Evolutionary conservation across 2,888 invertebrate genomes (phyloP), one percentile per base, ranked within the genome.

Genomic region (Drosophila rellima): DNA sequence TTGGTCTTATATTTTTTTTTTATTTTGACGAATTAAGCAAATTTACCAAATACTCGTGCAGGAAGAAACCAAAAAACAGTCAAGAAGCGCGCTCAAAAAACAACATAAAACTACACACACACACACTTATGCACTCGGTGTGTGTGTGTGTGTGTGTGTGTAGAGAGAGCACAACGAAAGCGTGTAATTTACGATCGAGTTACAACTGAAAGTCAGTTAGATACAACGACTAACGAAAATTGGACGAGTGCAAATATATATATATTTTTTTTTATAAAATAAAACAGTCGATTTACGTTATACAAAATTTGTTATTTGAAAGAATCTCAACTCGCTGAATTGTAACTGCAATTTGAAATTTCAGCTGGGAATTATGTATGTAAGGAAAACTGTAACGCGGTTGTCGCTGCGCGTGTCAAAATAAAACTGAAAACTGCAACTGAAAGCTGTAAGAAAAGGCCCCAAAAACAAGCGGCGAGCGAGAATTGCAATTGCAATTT

Each of bases 351-450:
- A n/a, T 15, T 23, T 51, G 50, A 3, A 23, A 37, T 18, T 20
- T 4, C 17, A 31, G 17, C 20, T 35, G 50, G 33, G 33, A 42
- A 42, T 1, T 45, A 4, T 11, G 20, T 35, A 4, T 31, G 11
- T 33, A 1, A 0, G n/a, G 7, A n/a, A n/a, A 20, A 33, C 37
- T 26, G 52, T 48, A 17, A 47, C 15, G 62, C 54, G 37, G 78
- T 74, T 57, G 72, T 50, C 83, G 82, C 67, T 69, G 86, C 88
- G 86, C 86, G 77, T 80, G 80, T 79, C 80, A 79, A 79, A 79
- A 78, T 75, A 70, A 78, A 86, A 90, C 90, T 61, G 60, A 57
- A 78, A 86, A 90, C 90, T 52, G 52, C 37, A 86, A 90, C 90
- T 60, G 51, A 59, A 59, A 59, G 20, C 59, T 86, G 81, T 87